Evolutionary conservation across 2,888 invertebrate genomes (phyloP), one percentile per base, ranked within the genome.

Genomic region (Ctena decussata): DNA sequence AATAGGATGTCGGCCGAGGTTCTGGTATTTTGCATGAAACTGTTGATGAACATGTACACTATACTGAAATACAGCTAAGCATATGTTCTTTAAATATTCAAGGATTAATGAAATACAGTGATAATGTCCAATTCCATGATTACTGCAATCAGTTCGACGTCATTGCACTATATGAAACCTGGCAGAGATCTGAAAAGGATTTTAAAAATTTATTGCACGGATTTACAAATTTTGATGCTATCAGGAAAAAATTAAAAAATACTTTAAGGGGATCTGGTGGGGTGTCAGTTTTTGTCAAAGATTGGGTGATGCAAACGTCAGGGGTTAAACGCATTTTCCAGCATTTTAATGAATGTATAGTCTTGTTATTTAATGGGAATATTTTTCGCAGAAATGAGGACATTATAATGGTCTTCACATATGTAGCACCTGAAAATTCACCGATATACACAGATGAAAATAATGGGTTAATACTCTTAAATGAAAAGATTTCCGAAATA

Each of bases 401-500:
- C 57, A 41, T 75, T 18, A 46, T 79, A 39, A 18, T 79, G 27
- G 1, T 70, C 21, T 83, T 75, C 37, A 71, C 79, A 12, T 83
- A 83, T 39, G 44, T 83, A 39, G 74, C 83, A 41, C 79, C 79
- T 41, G 79, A 83, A 46, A 39, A 71, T 21, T 79, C 79, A 12
- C 53, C 74, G 18, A 83, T 79, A 1, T 79, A 74, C 46, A 57
- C 74, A 18, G 44, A 78, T 21, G 60, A 83, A 60, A 77, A 80
- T 65, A 44, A 65, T 39, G 80, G 80, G 21, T 72, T 84, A 18
- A 76, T 75, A 12, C 44, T 49, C 18, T 39, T 82, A 11, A 60
- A 41, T 27, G 44, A 82, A n/a, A 77, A 73, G 65, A 30, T 82
- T 18, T 24, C 73, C 12, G 8, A 37, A 21, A 78, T 83, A 32